Base-by-base conservation (phyloP, 2,888 invertebrate species). In the Scotopteryx bipunctaria region DNA sequence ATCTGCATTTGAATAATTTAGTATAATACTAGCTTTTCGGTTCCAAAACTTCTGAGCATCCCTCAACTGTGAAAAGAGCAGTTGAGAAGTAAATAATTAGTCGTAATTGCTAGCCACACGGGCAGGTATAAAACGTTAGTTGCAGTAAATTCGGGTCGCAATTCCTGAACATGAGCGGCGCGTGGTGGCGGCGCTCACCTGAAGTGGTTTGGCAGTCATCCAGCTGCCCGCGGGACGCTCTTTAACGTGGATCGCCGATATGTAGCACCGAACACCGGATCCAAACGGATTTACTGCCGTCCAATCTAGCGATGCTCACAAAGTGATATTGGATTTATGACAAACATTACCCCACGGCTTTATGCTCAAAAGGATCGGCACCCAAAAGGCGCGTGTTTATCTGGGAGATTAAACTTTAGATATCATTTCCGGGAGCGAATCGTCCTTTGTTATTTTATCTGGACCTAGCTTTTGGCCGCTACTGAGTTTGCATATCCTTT, bases 191-290 rank as follows among this genome's bases (percentile, higher is more conserved):
- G 69, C 67, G 73, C 75, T 81, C 75, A 82, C 80, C 77, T 76
- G 74, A 59, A 67, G 72, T 58, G 73, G 73, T 71, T 78, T 84
- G 83, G 83, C 81, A 53, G 47, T 38, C 49, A 52, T 67, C 78
- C 77, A 77, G 66, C 54, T 54, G 55, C 53, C 59, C 55, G 59
- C 61, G 61, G 62, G 55, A 57, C 47, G 59, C 57, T 62, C 61
- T 61, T 61, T 63, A 61, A 61, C 55, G 48, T 55, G 41, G 25
- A 52, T 46, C 48, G 35, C 52, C 57, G 54, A 55, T 57, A 57
- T 55, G 54, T 63, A 55, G 58, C 63, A 58, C 56, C 50, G 60
- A 55, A 62, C 63, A 62, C 57, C 51, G 59, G 63, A 65, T 66
- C 53, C 55, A 61, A 67, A 59, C 58, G 61, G 61, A 67, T 71